Percentiles rank a stretch among this genome's conserved stretches.
Evolutionary conservation across 1,140 invertebrate genomes (phyloP).

Genomic region (Heliconius eleuchia): DNA sequence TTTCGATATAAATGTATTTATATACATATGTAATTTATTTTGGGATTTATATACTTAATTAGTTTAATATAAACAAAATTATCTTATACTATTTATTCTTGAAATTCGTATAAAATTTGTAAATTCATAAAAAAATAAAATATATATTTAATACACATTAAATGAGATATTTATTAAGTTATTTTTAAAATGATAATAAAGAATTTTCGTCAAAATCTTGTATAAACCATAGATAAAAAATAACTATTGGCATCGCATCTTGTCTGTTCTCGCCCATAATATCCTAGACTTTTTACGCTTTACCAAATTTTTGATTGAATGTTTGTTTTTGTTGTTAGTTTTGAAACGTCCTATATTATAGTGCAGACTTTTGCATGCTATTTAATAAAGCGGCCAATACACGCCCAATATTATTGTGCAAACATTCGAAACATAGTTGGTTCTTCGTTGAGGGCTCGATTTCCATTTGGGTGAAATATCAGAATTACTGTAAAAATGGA

Average conservation of each 20-base stretch:
- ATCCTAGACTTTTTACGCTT: conserved; percentile 42
- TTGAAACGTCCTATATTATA: conserved; percentile 44
- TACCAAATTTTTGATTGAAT: conserved; percentile 39
- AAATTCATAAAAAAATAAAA: background rate
- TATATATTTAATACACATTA: too few relatives aligned
- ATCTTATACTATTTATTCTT: too few relatives aligned
- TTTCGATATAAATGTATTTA: too few relatives aligned
- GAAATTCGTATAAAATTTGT: too few relatives aligned
- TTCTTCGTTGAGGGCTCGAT: background rate
- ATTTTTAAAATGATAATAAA: too few relatives aligned
- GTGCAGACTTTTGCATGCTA: conserved; percentile 53
- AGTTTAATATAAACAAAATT: too few relatives aligned
- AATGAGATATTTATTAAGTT: too few relatives aligned
- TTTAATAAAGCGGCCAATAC: conserved; percentile 8
- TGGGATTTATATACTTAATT: too few relatives aligned
- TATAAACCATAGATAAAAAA: background rate
- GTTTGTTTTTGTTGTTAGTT: conserved; percentile 42
- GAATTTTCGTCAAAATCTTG: background rate
- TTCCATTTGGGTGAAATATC: background rate
- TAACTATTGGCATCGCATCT: background rate
- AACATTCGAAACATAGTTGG: background rate
- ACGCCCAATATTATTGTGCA: background rate
- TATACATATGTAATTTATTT: too few relatives aligned
- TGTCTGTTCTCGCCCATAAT: conserved; percentile 41
- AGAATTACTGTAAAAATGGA: background rate